Evolutionary conservation across 2,113 vertebrate genomes (phyloP), one percentile per base, ranked within the genome.

Genomic region (Scytalopus superciliaris): DNA sequence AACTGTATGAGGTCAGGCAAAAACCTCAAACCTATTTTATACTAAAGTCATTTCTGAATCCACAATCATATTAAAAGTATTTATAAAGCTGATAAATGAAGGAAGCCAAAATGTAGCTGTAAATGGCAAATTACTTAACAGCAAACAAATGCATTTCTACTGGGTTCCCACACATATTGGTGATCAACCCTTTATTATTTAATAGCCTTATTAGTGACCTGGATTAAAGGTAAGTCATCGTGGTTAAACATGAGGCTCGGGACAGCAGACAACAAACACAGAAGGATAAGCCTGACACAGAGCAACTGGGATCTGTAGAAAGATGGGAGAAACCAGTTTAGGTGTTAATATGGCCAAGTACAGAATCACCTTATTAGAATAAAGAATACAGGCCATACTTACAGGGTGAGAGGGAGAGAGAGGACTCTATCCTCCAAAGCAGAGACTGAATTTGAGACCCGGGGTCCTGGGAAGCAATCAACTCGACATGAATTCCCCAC

Each of bases 401-500:
- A 96, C 94, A 96, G 88, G 77, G 94, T 92, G 92, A 96, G 93
- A 93, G 94, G 96, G 94, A 96, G 95, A 95, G 96, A 95, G 94
- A 96, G 94, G 96, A 96, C 96, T 96, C 94, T 97, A 94, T 96
- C 94, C 96, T 96, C 92, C 56, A 1, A 93, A 95, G 93, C 28
- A 95, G 76, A 95, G 83, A 95, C 63, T 81, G 84, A 94, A 95
- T 90, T 40, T 35, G 76, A 96, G 66, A 95, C 83, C 15, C 0
- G 21, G 47, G 56, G 52, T 97, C 93, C 95, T 84, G 93, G 87
- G 70, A 75, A 60, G 87, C 81, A 82, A 37, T 96, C 93, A 97
- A 88, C 90, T 96, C 1, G 19, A 84, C 96, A 97, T 96, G 93
- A 89, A 95, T 78, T 95, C 89, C 74, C 62, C 91, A 83, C 56